phyloP scores from a whole-genome alignment of 2,113 vertebrate species.

The Melanostigma gelatinosum region DNA sequence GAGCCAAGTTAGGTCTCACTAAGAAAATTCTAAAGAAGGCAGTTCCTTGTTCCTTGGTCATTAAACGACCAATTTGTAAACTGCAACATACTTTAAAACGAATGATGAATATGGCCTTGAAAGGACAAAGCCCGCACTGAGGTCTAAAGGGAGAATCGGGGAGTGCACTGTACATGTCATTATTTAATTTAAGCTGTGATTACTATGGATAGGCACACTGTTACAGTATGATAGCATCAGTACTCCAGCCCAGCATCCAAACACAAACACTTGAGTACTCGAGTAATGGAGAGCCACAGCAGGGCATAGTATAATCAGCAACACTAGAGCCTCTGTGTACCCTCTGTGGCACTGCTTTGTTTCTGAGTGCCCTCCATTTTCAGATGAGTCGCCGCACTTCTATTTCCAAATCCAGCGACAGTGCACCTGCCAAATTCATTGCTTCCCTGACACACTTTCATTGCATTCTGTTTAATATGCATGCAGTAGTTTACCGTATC shows the following conservation, averaged over 20 bases:
- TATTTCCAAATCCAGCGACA: conserved; percentile 49
- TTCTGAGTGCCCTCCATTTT: conserved; percentile 71
- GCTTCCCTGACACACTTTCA: conserved; percentile 25
- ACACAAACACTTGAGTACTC: conserved; percentile 72
- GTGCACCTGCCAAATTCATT: conserved; percentile 60
- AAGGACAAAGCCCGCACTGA: not conserved
- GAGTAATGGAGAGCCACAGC: conserved; percentile 67
- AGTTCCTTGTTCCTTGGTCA: not conserved
- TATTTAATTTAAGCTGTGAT: conserved; percentile 30
- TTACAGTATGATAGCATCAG: conserved; percentile 54
- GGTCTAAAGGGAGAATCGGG: not conserved
- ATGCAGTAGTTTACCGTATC: conserved; percentile 21
- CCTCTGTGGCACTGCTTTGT: conserved; percentile 68
- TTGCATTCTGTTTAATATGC: conserved; percentile 29
- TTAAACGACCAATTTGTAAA: not conserved
- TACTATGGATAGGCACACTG: conserved; percentile 26
- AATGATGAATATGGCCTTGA: not conserved
- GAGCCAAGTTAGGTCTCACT: not conserved
- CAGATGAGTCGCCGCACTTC: conserved; percentile 64
- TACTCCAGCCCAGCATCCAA: conserved; percentile 54
- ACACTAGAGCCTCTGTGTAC: conserved; percentile 61
- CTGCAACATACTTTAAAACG: not conserved
- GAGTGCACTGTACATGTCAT: not conserved
- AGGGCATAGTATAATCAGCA: conserved; percentile 64
- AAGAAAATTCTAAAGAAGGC: not conserved